phyloP scores from a whole-genome alignment of 2,888 invertebrate genomes.

The Polydesmus complanatus region DNA sequence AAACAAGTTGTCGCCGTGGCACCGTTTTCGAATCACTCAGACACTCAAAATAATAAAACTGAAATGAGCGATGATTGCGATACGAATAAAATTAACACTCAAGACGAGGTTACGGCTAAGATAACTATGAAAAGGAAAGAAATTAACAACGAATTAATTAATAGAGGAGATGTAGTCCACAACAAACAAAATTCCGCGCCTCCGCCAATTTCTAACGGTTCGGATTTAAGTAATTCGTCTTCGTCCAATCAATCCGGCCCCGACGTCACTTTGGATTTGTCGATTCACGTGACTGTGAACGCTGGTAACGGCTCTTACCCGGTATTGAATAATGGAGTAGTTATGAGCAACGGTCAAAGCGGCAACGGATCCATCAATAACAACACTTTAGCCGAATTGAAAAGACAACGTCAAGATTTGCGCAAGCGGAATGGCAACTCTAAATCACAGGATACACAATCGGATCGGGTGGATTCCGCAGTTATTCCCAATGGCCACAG shows the following conservation, averaged over 20 bases:
- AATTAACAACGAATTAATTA: background rate
- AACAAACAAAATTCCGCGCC: too few relatives aligned
- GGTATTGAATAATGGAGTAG: background rate
- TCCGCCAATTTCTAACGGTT: background rate
- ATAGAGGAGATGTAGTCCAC: background rate
- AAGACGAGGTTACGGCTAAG: background rate
- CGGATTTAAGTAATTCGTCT: too few relatives aligned
- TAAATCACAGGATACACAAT: background rate
- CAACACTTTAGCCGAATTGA: conserved; percentile 10
- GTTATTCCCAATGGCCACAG: background rate
- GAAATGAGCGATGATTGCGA: background rate
- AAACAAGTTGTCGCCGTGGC: conserved; percentile 1
- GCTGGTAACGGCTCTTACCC: background rate
- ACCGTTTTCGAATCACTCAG: background rate
- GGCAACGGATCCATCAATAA: background rate
- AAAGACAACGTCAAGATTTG: conserved; percentile 1
- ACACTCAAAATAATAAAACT: background rate
- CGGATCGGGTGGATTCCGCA: background rate
- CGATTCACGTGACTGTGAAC: background rate
- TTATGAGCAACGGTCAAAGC: background rate
- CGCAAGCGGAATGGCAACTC: background rate
- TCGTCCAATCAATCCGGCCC: background rate
- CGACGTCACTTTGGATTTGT: background rate
- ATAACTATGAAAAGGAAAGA: background rate
- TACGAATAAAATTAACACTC: background rate